Conservation (phyloP, 2,888 invertebrate species). For the Imbricaverruca yamaguchii region DNA sequence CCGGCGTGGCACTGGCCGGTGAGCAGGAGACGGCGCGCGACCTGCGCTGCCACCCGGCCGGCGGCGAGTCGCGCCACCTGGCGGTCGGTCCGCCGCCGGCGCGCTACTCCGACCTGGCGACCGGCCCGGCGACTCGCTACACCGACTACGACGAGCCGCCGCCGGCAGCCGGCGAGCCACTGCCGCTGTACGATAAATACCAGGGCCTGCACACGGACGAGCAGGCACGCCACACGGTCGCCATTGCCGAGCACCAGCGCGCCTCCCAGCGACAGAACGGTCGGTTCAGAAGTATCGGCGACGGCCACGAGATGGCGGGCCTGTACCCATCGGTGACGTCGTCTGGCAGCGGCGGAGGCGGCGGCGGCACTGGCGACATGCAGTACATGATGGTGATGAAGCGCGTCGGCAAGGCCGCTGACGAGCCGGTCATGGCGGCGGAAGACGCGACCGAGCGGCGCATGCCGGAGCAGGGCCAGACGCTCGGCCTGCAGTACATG, state of each 20-base stretch:
- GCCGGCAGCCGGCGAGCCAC: neutral
- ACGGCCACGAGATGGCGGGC: constrained; percentile 15
- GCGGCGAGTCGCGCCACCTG: neutral
- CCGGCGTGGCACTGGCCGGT: neutral
- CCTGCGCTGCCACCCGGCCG: constrained; percentile 17
- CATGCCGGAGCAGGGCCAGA: neutral
- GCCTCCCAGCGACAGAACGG: neutral
- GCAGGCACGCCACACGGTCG: neutral
- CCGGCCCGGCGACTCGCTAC: too few species aligned
- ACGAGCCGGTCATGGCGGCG: neutral
- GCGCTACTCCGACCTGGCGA: neutral
- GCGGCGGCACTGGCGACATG: neutral
- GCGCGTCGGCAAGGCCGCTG: neutral
- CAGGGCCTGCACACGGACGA: neutral
- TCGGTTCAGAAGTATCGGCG: neutral
- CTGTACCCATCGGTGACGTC: neutral
- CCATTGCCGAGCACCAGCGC: neutral
- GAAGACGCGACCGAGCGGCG: neutral
- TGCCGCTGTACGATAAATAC: neutral
- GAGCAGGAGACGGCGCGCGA: constrained; percentile 15
- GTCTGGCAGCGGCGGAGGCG: neutral
- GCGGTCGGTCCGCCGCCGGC: neutral
- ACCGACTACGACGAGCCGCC: neutral
- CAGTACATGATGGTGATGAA: constrained; percentile 4
- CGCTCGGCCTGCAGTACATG: constrained; percentile 3